Conservation (phyloP, 2,888 invertebrate genomes). For the Halictus ligatus region DNA sequence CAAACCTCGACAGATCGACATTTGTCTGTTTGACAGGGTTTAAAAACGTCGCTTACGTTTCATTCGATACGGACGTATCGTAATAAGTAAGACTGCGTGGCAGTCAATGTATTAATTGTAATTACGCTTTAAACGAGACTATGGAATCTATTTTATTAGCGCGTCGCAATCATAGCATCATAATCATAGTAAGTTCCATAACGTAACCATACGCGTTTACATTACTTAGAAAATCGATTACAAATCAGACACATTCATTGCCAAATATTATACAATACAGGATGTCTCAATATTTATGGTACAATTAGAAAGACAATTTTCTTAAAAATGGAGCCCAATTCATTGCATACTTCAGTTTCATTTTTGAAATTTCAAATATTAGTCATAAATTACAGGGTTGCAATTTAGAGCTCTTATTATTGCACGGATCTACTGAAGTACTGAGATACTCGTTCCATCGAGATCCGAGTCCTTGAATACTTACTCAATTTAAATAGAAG, state of each 20-base stretch:
- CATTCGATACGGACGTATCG: conserved; percentile 44
- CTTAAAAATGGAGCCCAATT: neutral
- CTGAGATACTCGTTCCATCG: neutral
- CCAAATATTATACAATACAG: conserved; percentile 35
- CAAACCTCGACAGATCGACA: conserved; percentile 22
- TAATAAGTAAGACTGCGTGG: conserved; percentile 47
- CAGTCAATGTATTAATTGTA: conserved; percentile 63
- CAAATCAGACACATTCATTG: conserved; percentile 55
- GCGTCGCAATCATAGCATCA: conserved; percentile 67
- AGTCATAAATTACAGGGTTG: neutral
- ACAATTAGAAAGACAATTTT: neutral
- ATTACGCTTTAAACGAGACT: conserved; percentile 58
- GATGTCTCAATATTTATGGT: neutral
- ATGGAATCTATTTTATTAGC: conserved; percentile 62
- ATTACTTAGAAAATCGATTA: conserved; percentile 53
- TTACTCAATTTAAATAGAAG: neutral
- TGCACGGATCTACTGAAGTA: neutral
- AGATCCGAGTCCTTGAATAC: neutral
- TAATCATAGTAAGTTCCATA: conserved; percentile 65
- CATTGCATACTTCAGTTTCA: neutral
- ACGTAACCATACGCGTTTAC: conserved; percentile 54
- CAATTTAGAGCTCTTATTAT: neutral
- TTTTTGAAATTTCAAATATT: neutral
- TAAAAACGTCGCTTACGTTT: conserved; percentile 34
- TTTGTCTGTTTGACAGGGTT: conserved; percentile 28